Base-by-base conservation (phyloP, 2,113 vertebrate species). In the Brachirus orientalis region DNA sequence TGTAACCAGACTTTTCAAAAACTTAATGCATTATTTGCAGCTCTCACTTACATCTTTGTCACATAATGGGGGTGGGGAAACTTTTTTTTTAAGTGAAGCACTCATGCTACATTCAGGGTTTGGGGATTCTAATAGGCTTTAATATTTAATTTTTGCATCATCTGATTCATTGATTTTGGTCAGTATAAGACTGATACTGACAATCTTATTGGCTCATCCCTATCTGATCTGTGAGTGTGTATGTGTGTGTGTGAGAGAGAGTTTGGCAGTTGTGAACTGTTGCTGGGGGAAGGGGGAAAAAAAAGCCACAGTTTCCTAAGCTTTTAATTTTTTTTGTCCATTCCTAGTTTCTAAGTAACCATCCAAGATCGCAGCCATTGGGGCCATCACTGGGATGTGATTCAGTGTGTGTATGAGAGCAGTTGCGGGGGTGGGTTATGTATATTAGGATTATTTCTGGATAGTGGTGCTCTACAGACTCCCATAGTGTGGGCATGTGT, bases 271-370 rank as follows among this genome's bases (percentile, higher is more conserved):
- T 71, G 7, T n/a, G 51, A 8, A 85, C 72, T 68, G 69, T 79
- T 80, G 68, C 47, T 62, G 64, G 75, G 67, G 84, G 72, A 61
- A 45, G 64, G 65, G 55, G 41, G 38, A 22, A 28, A 14, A 17
- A 45, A 43, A 62, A 62, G 57, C 55, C 69, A 74, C 52, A 72
- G 60, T 86, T 85, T 85, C 84, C 73, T 72, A 70, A 61, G 63
- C 61, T 58, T 85, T 79, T 38, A 28, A 50, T 56, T 80, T 53
- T 57, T 62, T 44, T 69, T 62, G 63, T 68, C 64, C 55, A 50
- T 75, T 76, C 80, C 61, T 56, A 67, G 85, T 90, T 82, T 64
- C 89, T 78, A 85, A 86, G 86, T 88, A 89, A 89, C 86, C 80
- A 57, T 58, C 58, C 46, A 79, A 83, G 80, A 82, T 77, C 22